Conservation (phyloP, 2,888 invertebrate species). For the Drosophila ezoana region DNA sequence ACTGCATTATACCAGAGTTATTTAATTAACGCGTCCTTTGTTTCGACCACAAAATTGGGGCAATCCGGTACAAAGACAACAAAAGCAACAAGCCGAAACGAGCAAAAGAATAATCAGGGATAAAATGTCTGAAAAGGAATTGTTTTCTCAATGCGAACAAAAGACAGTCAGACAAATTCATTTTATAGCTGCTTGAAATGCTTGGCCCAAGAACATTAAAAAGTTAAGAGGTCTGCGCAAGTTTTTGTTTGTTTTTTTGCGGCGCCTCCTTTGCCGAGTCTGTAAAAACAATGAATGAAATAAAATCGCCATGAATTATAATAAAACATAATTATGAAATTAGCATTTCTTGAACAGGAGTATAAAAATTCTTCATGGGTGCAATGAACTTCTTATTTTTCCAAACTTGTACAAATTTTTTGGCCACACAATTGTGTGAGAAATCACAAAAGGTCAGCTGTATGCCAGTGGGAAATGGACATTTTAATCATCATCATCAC, state of each 20-base stretch:
- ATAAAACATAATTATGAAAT: conserved; percentile 59
- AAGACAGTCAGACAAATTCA: conserved; percentile 67
- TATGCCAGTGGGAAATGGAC: not conserved
- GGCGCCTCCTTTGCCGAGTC: conserved; percentile 24
- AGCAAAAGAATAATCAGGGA: conserved; percentile 16
- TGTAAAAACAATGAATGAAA: conserved; percentile 31
- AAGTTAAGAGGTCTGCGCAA: conserved; percentile 61
- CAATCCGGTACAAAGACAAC: conserved; percentile 1
- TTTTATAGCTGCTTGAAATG: conserved; percentile 70
- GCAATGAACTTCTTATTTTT: conserved; percentile 32
- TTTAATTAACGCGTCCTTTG: conserved; percentile 64
- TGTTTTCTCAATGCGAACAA: conserved; percentile 29
- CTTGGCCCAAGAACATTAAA: conserved; percentile 65
- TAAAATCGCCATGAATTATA: conserved; percentile 56
- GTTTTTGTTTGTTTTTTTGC: conserved; percentile 38
- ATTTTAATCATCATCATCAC: conserved; percentile 21
- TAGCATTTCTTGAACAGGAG: conserved; percentile 27
- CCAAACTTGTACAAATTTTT: conserved; percentile 10
- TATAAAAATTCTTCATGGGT: conserved; percentile 6
- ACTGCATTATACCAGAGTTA: conserved; percentile 33
- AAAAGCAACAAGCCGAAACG: not conserved
- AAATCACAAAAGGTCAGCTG: conserved; percentile 32
- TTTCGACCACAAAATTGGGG: conserved; percentile 26
- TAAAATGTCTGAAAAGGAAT: conserved; percentile 16
- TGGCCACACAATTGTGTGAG: conserved; percentile 16